Conservation (phyloP, 2,113 vertebrate genomes). For the Alectura lathami region DNA sequence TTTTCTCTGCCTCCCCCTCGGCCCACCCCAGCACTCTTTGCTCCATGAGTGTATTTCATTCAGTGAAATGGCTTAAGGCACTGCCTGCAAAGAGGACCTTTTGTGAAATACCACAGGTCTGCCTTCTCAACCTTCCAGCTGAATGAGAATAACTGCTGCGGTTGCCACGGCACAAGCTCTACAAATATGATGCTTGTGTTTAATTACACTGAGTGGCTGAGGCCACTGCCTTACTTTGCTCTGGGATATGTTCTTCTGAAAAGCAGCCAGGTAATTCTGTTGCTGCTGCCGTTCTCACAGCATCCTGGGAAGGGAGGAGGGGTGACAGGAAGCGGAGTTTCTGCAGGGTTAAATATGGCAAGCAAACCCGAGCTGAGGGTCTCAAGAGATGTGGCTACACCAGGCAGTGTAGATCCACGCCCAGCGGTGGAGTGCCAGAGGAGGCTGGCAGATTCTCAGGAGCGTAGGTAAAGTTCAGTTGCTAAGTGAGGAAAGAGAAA, state of each 20-base stretch:
- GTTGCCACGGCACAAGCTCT: neutral
- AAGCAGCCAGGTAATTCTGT: constrained; percentile 36
- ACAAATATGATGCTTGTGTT: constrained; percentile 40
- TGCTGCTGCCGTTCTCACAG: neutral
- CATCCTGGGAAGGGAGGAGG: neutral
- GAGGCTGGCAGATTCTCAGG: neutral
- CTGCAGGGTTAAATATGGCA: neutral
- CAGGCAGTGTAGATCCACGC: neutral
- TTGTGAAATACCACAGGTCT: constrained; percentile 6
- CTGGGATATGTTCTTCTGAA: constrained; percentile 11
- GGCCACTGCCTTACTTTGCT: constrained; percentile 19
- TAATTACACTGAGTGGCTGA: constrained; percentile 51
- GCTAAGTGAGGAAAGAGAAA: neutral
- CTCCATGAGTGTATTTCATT: constrained; percentile 34
- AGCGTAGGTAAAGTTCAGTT: neutral
- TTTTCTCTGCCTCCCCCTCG: neutral
- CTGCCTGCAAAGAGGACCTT: neutral
- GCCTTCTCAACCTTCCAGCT: constrained; percentile 15
- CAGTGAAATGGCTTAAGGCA: constrained; percentile 22
- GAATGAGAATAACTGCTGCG: neutral
- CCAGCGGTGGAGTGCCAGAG: neutral
- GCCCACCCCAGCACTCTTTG: neutral
- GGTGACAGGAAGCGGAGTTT: neutral
- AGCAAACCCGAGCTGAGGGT: neutral
- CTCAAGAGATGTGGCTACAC: neutral